Evolutionary conservation across 2,888 invertebrate species (phyloP).

Genomic region (Acronicta aceris): DNA sequence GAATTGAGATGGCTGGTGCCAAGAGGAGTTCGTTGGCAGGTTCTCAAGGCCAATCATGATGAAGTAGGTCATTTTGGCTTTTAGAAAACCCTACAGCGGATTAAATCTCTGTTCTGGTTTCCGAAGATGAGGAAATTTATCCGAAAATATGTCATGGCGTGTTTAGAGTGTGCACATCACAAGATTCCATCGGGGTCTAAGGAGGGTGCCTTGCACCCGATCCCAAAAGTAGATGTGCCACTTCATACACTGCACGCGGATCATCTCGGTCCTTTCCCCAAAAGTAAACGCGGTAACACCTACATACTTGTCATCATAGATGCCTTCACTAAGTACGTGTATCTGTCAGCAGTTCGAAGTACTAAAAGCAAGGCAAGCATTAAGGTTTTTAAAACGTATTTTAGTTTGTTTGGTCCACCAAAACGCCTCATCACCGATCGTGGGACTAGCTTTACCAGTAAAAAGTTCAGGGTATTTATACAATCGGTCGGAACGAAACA

Average conservation of each 20-base stretch:
- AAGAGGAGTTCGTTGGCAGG: constrained; percentile 8
- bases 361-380: constrained; percentile 11
- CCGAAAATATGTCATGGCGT: constrained; percentile 7
- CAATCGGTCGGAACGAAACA: no score
- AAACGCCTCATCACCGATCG: constrained; percentile 14
- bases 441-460: constrained; percentile 1
- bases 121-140: constrained; percentile 13
- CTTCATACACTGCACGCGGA: not conserved
- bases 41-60: constrained; percentile 8
- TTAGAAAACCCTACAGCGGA: constrained; percentile 9
- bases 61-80: constrained; percentile 17
- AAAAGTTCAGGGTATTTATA: not conserved
- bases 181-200: not conserved
- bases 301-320: constrained; percentile 14
- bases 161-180: constrained; percentile 8
- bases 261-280: not conserved
- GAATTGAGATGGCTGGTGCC: constrained; percentile 2
- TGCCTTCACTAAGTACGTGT: constrained; percentile 4
- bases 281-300: not conserved
- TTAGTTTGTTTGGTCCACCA: constrained; percentile 9
- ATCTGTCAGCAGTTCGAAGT: not conserved
- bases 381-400: not conserved
- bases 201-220: constrained; percentile 3
- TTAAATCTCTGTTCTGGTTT: constrained; percentile 6
- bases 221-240: constrained; percentile 1